These are phyloP conservation scores for Amyelois transitella DNA, from an alignment of 1,140 invertebrate genomes.

Conservation along the genomic window DNA sequence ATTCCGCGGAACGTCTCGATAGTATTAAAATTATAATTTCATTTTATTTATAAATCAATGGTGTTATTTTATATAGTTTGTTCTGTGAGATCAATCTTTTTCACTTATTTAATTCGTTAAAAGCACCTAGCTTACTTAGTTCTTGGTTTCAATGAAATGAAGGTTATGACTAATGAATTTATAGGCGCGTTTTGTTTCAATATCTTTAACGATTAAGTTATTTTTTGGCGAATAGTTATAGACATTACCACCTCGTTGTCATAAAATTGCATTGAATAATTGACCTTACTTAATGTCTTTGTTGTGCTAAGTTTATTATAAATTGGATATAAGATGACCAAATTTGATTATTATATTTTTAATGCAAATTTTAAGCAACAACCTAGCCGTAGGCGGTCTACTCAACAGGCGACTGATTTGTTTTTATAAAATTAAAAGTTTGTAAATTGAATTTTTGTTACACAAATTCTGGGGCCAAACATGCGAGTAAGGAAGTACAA, in stretches of 20 bases:
- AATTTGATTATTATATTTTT: not conserved
- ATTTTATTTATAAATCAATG: slow-evolving; percentile 27
- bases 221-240: slow-evolving; percentile 18
- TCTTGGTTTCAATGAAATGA: slow-evolving; percentile 20
- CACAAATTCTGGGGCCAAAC: slow-evolving; percentile 64
- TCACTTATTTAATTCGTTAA: not conserved
- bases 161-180: slow-evolving; percentile 26
- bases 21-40: slow-evolving; percentile 27
- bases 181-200: slow-evolving; percentile 22
- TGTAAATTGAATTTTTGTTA: slow-evolving; percentile 34
- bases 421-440: not conserved
- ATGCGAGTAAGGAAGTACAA: slow-evolving; percentile 67
- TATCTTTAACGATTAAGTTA: slow-evolving; percentile 39
- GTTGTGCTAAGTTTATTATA: not conserved
- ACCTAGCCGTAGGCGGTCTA: not conserved
- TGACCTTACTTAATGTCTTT: not conserved
- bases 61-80: slow-evolving; percentile 11
- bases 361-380: not conserved
- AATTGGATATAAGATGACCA: not conserved
- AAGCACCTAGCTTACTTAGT: not conserved
- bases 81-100: slow-evolving; percentile 11
- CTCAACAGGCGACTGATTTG: not conserved
- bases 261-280: not conserved
- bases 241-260: not conserved
- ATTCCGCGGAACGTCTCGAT: slow-evolving; percentile 22